Evolutionary conservation across 2,113 vertebrate species (phyloP).

Genomic region (Channa argus): DNA sequence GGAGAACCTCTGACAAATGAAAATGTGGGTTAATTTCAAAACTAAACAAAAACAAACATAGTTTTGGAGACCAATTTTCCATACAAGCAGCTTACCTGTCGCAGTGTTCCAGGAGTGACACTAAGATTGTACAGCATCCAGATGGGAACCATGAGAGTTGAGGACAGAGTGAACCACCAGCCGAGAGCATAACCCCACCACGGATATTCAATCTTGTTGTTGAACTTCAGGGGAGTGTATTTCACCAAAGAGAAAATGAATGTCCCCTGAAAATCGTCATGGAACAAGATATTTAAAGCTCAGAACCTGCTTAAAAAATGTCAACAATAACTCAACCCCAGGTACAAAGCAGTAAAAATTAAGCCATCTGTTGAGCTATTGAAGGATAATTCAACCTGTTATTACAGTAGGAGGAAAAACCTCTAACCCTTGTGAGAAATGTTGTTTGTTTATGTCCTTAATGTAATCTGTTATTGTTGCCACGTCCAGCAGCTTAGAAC

Average conservation of each 20-base stretch:
- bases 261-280: conserved; percentile 72
- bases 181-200: conserved; percentile 85
- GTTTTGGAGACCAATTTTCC: background rate
- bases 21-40: conserved; percentile 15
- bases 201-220: conserved; percentile 82
- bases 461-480: no score
- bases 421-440: no score
- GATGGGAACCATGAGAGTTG: conserved; percentile 83
- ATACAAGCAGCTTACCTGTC: conserved; percentile 66
- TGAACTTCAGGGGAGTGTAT: conserved; percentile 85
- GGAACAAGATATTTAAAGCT: background rate
- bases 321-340: no score
- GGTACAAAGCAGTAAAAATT: no score
- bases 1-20: conserved; percentile 72
- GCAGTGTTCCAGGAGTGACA: conserved; percentile 77
- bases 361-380: no score
- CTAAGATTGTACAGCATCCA: conserved; percentile 79
- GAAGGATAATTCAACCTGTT: no score
- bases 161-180: conserved; percentile 86
- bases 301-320: background rate
- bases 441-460: no score
- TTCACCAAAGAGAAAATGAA: conserved; percentile 84
- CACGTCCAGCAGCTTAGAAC: no score
- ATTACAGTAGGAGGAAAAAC: no score
- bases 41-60: background rate